Base-by-base conservation (phyloP, 2,888 invertebrate species). In the Diaperis boleti region DNA sequence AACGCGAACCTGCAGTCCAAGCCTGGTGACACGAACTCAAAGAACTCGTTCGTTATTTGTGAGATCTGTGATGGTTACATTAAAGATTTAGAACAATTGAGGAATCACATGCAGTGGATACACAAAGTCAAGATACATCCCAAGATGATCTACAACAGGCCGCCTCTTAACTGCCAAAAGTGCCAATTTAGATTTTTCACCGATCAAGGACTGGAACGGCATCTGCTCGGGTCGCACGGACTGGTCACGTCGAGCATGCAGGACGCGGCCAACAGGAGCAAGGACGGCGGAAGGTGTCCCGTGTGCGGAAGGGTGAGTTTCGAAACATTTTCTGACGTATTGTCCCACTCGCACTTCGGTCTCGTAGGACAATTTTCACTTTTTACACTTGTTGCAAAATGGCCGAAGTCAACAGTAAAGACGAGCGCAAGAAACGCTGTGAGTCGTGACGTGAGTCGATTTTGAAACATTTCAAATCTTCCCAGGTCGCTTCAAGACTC, bases 61-160 rank as follows among this genome's bases (percentile, higher is more conserved):
- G 97, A 97, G 84, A 96, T 97, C 67, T 98, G 97, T 82, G 97
- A 97, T 77, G 96, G 96, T 14, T 96, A 96, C 78, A 96, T 97
- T 66, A 76, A 96, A 85, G 96, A 97, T 81, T 85, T 96, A 76
- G 95, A 96, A 76, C 95, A 96, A 78, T 83, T 97, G 66, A 86
- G 96, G 67, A 96, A 96, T 81, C 97, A 97, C 79, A 96, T 97
- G 94, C 96, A 95, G 78, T 96, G 95, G 94, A 96, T 96, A 80
- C 97, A 97, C 82, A 96, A 96, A 87, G 94, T 95, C 71, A 95
- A 95, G 82, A 96, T 96, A 76, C 95, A 95, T 83, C 95, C 95
- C 59, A 95, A 95, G 84, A 96, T 95, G 95, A 95, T 95, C 72
- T 93, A 95, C 82, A 95, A 94, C 82, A 86, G 92, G 82, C 95